These are phyloP conservation scores for Chaenogobius annularis DNA, from an alignment of 2,113 vertebrate genomes.

Conservation along the genomic window DNA sequence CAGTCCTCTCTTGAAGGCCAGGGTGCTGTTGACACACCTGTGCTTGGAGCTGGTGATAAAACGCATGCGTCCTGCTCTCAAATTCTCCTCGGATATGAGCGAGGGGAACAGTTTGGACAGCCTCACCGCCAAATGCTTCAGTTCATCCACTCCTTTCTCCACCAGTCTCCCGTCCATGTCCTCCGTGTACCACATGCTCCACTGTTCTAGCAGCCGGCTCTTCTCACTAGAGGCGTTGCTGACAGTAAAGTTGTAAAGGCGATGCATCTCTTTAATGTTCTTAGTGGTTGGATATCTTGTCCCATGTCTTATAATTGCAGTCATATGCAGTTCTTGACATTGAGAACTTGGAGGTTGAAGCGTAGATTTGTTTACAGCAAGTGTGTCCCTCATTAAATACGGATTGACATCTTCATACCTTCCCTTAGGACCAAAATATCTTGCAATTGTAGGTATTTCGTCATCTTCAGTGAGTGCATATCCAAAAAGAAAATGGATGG, in stretches of 20 bases:
- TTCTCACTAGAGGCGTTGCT: not conserved
- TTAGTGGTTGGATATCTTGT: not conserved
- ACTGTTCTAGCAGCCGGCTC: slow-evolving; percentile 37
- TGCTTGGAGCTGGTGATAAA: slow-evolving; percentile 92
- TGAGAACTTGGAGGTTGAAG: not conserved
- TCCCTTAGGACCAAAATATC: not conserved
- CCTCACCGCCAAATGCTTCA: slow-evolving; percentile 81
- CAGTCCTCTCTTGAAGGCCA: slow-evolving; percentile 81
- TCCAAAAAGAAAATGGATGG: slow-evolving; percentile 13
- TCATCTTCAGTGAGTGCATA: not conserved
- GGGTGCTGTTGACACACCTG: slow-evolving; percentile 88
- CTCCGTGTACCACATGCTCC: slow-evolving; percentile 83
- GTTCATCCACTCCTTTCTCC: slow-evolving; percentile 82
- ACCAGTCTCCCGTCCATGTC: slow-evolving; percentile 85
- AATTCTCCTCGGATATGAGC: slow-evolving; percentile 75
- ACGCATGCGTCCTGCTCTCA: slow-evolving; percentile 69
- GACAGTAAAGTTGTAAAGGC: not conserved
- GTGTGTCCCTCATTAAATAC: slow-evolving; percentile 23
- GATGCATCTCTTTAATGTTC: not conserved
- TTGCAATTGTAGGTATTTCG: slow-evolving; percentile 52
- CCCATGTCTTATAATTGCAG: not conserved
- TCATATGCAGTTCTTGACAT: not conserved
- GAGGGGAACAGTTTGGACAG: slow-evolving; percentile 84
- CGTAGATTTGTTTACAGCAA: slow-evolving; percentile 68
- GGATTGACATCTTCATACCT: not conserved